phyloP scores from a whole-genome alignment of 2,113 vertebrate species.

The Megaptera novaeangliae region DNA sequence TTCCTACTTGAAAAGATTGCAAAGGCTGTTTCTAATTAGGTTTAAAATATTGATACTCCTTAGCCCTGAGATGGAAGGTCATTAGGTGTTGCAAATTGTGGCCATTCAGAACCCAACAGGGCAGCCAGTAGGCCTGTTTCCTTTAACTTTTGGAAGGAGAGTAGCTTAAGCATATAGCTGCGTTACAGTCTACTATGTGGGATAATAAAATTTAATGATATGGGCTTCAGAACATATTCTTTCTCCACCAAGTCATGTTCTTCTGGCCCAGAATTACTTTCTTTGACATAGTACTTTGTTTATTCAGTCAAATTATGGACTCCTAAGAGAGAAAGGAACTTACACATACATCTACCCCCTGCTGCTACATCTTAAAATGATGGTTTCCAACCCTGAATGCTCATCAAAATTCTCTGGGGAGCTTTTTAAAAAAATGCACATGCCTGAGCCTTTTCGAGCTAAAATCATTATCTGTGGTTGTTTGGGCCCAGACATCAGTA shows the following conservation, averaged over 20 bases:
- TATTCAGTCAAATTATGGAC: not conserved
- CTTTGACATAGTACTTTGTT: not conserved
- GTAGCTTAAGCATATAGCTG: not conserved
- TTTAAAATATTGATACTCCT: constrained; percentile 18
- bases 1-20: constrained; percentile 31
- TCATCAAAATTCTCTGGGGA: not conserved
- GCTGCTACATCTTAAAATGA: not conserved
- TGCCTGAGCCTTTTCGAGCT: not conserved
- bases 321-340: not conserved
- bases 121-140: not conserved
- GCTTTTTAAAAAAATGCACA: not conserved
- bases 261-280: not conserved
- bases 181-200: not conserved
- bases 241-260: not conserved
- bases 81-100: not conserved
- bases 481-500: too few relatives aligned
- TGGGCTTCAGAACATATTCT: not conserved
- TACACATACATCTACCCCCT: too few relatives aligned
- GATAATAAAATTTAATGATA: not conserved
- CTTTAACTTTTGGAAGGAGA: not conserved
- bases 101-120: not conserved
- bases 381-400: not conserved
- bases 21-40: not conserved
- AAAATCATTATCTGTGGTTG: not conserved
- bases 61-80: not conserved